A percentile compares a stretch with the other conserved stretches of the same genome.
Conservation (phyloP, 2,113 vertebrate genomes). For the Xenotilapia leptura region DNA sequence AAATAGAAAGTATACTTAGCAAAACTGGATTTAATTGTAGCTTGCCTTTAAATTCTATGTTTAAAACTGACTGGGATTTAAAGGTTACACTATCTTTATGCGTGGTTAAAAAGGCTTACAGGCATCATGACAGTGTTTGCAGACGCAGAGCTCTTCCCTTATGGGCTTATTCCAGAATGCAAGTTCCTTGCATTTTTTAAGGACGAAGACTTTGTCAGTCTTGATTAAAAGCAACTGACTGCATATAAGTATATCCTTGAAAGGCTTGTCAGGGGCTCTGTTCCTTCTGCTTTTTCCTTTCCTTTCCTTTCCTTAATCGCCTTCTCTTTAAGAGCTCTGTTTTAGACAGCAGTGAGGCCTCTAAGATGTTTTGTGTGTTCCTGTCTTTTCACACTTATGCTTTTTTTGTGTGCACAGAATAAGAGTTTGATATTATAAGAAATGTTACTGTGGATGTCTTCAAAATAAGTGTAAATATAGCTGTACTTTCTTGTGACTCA, state of each 20-base stretch:
- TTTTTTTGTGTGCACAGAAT: neutral
- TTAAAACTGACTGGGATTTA: neutral
- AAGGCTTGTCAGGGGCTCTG: conserved; percentile 7
- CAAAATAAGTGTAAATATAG: neutral
- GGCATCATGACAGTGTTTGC: neutral
- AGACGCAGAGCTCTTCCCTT: neutral
- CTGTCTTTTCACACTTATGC: neutral
- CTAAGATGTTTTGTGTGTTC: neutral
- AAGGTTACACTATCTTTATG: neutral
- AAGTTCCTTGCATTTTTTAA: conserved; percentile 17
- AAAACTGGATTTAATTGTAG: neutral
- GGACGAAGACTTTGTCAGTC: conserved; percentile 20
- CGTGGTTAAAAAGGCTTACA: conserved; percentile 3
- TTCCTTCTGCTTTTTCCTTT: neutral
- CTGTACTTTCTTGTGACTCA: neutral
- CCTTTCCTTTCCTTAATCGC: neutral
- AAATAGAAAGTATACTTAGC: neutral
- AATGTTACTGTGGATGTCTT: neutral
- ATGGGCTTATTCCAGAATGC: neutral
- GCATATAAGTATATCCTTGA: neutral
- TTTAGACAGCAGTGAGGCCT: neutral
- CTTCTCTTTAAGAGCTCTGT: neutral
- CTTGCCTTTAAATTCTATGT: neutral
- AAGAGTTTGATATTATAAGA: neutral
- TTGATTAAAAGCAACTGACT: conserved; percentile 17